These are phyloP conservation scores for Saguinus midas DNA, from an alignment of 2,113 vertebrate genomes.

Conservation along the genomic window DNA sequence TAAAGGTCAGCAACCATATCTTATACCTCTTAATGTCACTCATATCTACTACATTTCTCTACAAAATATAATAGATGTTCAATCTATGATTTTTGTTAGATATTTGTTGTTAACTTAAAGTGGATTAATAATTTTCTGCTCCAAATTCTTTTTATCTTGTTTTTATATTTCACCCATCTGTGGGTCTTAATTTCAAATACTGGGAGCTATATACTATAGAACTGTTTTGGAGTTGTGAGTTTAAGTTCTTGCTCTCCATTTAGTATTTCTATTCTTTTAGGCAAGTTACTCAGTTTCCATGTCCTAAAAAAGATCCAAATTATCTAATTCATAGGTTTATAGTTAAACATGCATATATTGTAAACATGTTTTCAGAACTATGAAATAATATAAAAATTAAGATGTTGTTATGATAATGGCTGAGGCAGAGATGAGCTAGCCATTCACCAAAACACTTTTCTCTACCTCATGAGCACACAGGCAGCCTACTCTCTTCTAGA, in stretches of 20 bases:
- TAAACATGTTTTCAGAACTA: background rate
- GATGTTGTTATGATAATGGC: background rate
- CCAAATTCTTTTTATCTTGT: background rate
- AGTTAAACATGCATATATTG: background rate
- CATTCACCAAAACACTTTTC: background rate
- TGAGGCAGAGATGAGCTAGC: background rate
- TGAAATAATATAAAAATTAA: background rate
- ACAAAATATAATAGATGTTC: background rate
- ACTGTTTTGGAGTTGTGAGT: background rate
- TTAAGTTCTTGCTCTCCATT: background rate
- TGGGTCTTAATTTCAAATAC: background rate
- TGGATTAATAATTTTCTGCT: background rate
- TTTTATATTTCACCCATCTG: background rate
- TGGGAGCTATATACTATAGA: background rate
- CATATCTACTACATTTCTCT: background rate
- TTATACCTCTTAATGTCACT: background rate
- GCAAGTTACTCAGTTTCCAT: background rate
- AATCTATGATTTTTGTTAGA: background rate
- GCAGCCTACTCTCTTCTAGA: background rate
- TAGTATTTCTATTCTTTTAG: background rate
- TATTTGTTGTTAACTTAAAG: background rate
- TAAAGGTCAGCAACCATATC: background rate
- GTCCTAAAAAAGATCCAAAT: background rate
- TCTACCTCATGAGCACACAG: background rate
- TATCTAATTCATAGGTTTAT: background rate